Conservation (phyloP, 2,797 vertebrate species). For the Pteropus rufus region DNA sequence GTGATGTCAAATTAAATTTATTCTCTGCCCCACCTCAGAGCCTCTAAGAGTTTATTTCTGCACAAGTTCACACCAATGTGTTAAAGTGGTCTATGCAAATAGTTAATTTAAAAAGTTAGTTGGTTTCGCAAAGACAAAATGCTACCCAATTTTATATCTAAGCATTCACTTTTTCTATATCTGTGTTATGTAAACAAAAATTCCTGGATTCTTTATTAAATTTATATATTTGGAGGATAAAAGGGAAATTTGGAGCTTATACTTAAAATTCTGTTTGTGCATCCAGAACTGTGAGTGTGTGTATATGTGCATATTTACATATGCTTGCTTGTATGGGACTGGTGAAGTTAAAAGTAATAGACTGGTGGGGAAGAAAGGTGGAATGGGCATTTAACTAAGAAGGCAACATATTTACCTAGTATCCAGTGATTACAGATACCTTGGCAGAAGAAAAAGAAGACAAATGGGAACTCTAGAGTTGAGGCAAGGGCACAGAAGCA, state of each 20-base stretch:
- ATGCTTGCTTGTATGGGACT: neutral
- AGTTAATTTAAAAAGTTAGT: neutral
- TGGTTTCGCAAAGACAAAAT: neutral
- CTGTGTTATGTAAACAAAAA: neutral
- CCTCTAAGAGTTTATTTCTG: neutral
- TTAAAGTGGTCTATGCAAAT: neutral
- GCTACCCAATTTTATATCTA: neutral
- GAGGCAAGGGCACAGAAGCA: neutral
- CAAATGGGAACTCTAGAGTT: neutral
- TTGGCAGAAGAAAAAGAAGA: neutral
- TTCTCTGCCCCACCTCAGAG: neutral
- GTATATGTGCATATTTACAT: neutral
- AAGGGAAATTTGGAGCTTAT: neutral
- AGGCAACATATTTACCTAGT: neutral
- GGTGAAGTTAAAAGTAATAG: neutral
- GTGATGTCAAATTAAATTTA: neutral
- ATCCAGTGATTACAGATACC: neutral
- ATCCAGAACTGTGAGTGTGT: neutral
- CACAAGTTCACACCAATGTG: neutral
- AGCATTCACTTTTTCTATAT: neutral
- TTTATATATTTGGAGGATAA: neutral
- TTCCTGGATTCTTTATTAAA: neutral
- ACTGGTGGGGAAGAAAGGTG: neutral
- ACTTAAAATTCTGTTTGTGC: neutral
- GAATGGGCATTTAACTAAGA: neutral